A percentile compares a stretch with the other conserved stretches of the same genome.
These are phyloP conservation scores for Diloba caeruleocephala DNA, from an alignment of 2,888 invertebrate species.

Conservation along the genomic window DNA sequence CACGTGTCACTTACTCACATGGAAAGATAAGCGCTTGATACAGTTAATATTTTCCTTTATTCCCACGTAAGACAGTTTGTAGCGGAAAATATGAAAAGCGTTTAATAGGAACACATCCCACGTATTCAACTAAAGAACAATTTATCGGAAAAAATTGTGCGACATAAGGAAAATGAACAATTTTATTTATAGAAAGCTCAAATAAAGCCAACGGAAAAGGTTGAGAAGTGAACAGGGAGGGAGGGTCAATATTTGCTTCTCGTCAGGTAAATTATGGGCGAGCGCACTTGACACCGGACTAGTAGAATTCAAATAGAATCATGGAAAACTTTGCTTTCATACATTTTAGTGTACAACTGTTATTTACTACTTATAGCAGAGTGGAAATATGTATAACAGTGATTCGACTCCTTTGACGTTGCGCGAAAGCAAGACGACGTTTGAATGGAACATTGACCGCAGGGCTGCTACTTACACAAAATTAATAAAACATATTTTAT, in stretches of 20 bases:
- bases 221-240: conserved; percentile 69
- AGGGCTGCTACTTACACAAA: too few relatives aligned
- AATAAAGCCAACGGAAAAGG: conserved; percentile 69
- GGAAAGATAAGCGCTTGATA: conserved; percentile 27
- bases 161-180: conserved; percentile 55
- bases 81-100: conserved; percentile 33
- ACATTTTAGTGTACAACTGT: conserved; percentile 24
- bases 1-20: conserved; percentile 1
- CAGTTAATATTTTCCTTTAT: conserved; percentile 25
- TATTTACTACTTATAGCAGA: conserved; percentile 11
- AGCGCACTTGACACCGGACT: conserved; percentile 70
- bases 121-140: conserved; percentile 39
- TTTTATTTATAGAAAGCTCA: conserved; percentile 56
- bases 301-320: conserved; percentile 78
- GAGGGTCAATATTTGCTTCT: conserved; percentile 80
- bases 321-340: conserved; percentile 31
- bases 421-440: too few relatives aligned
- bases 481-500: too few relatives aligned
- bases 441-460: too few relatives aligned
- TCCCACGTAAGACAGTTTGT: conserved; percentile 1
- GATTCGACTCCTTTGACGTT: too few relatives aligned
- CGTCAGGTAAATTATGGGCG: conserved; percentile 75
- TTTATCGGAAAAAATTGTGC: conserved; percentile 47
- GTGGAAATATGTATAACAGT: too few relatives aligned
- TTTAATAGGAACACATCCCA: conserved; percentile 32